phyloP scores from a whole-genome alignment of 2,888 invertebrate genomes.

The Heliconius sara region DNA sequence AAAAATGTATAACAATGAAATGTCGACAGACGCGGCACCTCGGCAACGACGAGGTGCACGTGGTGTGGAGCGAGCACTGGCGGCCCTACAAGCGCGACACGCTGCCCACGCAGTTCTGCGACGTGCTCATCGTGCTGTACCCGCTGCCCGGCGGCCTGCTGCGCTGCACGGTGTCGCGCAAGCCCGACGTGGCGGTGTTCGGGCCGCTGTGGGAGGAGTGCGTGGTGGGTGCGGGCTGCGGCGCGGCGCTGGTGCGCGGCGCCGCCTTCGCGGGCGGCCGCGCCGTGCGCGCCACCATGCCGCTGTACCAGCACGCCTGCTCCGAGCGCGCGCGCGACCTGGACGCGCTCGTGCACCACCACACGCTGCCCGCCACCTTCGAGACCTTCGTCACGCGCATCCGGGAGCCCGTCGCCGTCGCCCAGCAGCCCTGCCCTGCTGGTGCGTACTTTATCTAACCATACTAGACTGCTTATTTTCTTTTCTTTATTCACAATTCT shows the following conservation, averaged over 20 bases:
- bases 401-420: conserved; percentile 61
- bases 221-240: conserved; percentile 79
- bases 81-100: conserved; percentile 98
- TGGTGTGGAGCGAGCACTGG: conserved; percentile 99
- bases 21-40: conserved; percentile 93
- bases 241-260: conserved; percentile 92
- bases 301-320: conserved; percentile 96
- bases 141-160: conserved; percentile 94
- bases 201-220: conserved; percentile 98
- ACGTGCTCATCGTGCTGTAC: conserved; percentile 98
- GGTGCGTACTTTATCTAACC: no score
- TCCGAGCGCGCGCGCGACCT: conserved; percentile 94
- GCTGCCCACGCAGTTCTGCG: conserved; percentile 99
- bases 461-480: no score
- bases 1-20: no score
- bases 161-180: conserved; percentile 94
- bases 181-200: conserved; percentile 95
- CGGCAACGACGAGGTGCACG: conserved; percentile 99
- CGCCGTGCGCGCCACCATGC: conserved; percentile 94
- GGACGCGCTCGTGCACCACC: conserved; percentile 92
- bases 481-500: no score
- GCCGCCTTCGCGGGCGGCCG: conserved; percentile 97
- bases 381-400: conserved; percentile 88
- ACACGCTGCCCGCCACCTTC: conserved; percentile 94
- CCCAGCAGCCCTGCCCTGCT: conserved; percentile 15